Conservation (phyloP, 2,888 invertebrate genomes). For the Melieria picta region DNA sequence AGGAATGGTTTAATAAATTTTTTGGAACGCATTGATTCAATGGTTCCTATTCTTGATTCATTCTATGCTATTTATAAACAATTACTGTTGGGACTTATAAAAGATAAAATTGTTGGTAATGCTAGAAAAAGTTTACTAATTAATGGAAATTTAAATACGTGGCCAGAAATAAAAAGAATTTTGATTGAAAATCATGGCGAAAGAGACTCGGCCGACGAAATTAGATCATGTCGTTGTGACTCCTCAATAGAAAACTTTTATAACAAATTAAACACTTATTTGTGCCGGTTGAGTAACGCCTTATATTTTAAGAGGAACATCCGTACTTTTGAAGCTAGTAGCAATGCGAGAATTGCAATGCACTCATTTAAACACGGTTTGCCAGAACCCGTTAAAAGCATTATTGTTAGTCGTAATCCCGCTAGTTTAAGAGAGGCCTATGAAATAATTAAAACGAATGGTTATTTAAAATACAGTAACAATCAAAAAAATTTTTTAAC, state of each 20-base stretch:
- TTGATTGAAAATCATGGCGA: no score
- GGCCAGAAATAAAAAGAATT: no score
- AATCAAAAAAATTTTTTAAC: not conserved
- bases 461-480: conserved; percentile 22
- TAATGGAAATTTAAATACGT: no score
- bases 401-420: conserved; percentile 24
- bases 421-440: conserved; percentile 23
- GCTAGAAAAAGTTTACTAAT: no score
- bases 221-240: no score
- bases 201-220: no score
- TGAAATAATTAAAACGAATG: conserved; percentile 29
- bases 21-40: not conserved
- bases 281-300: conserved; percentile 14
- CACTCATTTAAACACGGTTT: conserved; percentile 24
- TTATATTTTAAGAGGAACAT: conserved; percentile 22
- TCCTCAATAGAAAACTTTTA: no score
- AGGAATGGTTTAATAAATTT: conserved; percentile 9
- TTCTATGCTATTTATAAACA: no score
- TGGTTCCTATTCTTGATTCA: no score
- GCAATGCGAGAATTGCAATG: conserved; percentile 26
- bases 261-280: no score
- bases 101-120: no score
- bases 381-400: conserved; percentile 23
- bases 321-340: not conserved
- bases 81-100: no score